Conservation (phyloP, 2,888 invertebrate species). For the Crossocerus cetratus region DNA sequence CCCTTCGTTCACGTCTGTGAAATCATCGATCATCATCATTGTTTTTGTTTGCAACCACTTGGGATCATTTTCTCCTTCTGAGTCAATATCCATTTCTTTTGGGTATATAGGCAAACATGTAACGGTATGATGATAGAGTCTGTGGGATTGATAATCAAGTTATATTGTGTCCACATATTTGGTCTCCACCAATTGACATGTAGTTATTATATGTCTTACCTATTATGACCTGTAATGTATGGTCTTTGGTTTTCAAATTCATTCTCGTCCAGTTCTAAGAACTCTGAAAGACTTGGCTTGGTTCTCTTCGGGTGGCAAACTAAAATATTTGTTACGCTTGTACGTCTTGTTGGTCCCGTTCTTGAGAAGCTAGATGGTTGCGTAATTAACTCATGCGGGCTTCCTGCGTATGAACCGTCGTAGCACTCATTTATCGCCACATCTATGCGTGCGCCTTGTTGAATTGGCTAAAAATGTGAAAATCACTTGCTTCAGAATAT, state of each 20-base stretch:
- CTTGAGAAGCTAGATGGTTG: slow-evolving; percentile 86
- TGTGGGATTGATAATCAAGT: slow-evolving; percentile 67
- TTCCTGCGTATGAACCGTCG: slow-evolving; percentile 96
- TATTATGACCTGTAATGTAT: slow-evolving; percentile 92
- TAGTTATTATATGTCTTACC: slow-evolving; percentile 76
- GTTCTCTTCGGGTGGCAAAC: slow-evolving; percentile 86
- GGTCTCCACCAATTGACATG: too few species aligned
- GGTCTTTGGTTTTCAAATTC: slow-evolving; percentile 91
- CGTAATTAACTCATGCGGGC: slow-evolving; percentile 91
- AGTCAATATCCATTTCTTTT: slow-evolving; percentile 95
- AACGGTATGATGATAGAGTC: slow-evolving; percentile 95
- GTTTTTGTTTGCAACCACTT: slow-evolving; percentile 96
- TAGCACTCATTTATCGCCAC: slow-evolving; percentile 96
- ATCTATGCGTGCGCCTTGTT: slow-evolving; percentile 91
- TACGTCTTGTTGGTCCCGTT: slow-evolving; percentile 85
- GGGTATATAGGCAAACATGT: slow-evolving; percentile 96
- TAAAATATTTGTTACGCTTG: slow-evolving; percentile 87
- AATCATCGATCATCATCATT: slow-evolving; percentile 99
- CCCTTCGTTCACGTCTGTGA: slow-evolving; percentile 99
- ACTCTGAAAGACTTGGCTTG: slow-evolving; percentile 88
- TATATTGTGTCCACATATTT: neutral
- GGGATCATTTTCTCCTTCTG: slow-evolving; percentile 96
- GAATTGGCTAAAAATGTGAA: slow-evolving; percentile 80
- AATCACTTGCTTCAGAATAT: slow-evolving; percentile 11
- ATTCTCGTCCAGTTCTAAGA: slow-evolving; percentile 91